Conservation (phyloP, 2,888 invertebrate genomes). For the Campopleginae sp. region DNA sequence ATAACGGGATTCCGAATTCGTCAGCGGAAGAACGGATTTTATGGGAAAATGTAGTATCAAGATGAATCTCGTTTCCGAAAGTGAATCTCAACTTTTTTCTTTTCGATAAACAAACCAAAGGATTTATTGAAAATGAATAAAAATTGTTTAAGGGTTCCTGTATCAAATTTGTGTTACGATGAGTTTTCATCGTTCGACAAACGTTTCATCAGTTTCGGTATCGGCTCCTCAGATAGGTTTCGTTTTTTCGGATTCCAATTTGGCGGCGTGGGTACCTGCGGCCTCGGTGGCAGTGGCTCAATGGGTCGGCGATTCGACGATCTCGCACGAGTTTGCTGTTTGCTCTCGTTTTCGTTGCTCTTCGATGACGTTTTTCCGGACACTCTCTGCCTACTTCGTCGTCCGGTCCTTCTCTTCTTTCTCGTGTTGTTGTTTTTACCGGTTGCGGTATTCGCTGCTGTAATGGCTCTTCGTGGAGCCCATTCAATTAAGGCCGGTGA, state of each 20-base stretch:
- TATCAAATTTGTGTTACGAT: slow-evolving; percentile 12
- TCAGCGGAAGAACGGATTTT: slow-evolving; percentile 76
- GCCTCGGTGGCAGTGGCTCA: slow-evolving; percentile 68
- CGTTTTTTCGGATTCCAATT: slow-evolving; percentile 73
- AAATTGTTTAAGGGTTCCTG: slow-evolving; percentile 28
- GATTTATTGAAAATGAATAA: slow-evolving; percentile 17
- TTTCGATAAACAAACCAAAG: background rate
- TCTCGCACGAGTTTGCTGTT: slow-evolving; percentile 50
- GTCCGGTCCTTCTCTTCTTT: slow-evolving; percentile 46
- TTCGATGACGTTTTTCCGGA: slow-evolving; percentile 38
- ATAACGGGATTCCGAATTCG: slow-evolving; percentile 76
- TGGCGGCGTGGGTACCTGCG: slow-evolving; percentile 73
- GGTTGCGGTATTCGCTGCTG: slow-evolving; percentile 5
- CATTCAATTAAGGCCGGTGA: slow-evolving; percentile 48
- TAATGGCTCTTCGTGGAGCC: slow-evolving; percentile 43
- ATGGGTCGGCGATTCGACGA: slow-evolving; percentile 46
- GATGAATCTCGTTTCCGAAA: slow-evolving; percentile 13
- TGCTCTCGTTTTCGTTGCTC: slow-evolving; percentile 22
- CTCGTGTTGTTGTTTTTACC: slow-evolving; percentile 18
- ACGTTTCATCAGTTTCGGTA: slow-evolving; percentile 74
- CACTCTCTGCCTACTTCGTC: slow-evolving; percentile 43
- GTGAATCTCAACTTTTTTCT: background rate
- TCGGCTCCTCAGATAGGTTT: slow-evolving; percentile 74
- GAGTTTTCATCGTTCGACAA: slow-evolving; percentile 48
- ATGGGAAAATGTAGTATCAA: slow-evolving; percentile 74